Evolutionary conservation across 2,797 vertebrate genomes (phyloP).

Genomic region (Streptopelia turtur): DNA sequence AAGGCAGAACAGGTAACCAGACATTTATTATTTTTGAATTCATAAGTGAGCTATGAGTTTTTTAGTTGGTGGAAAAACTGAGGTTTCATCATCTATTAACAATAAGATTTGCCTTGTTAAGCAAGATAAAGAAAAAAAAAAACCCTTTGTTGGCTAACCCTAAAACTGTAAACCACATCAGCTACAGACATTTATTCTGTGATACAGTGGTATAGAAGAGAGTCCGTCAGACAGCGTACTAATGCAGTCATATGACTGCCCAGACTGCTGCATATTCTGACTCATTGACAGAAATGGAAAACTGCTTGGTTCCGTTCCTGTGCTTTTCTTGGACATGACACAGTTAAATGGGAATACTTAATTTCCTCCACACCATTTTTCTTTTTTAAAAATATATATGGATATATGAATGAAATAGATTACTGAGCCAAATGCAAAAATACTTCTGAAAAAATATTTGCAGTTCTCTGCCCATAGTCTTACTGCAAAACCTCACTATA

Average conservation of each 20-base stretch:
- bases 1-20: constrained; percentile 94
- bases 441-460: neutral
- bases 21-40: neutral
- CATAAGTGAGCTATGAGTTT: neutral
- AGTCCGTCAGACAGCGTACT: neutral
- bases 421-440: neutral
- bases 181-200: neutral
- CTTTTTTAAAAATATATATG: neutral
- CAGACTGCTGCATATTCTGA: constrained; percentile 47
- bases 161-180: neutral
- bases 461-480: neutral
- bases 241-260: constrained; percentile 32
- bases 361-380: neutral
- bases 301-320: neutral
- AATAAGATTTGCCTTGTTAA: constrained; percentile 45
- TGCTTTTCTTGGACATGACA: neutral
- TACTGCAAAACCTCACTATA: neutral
- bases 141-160: neutral
- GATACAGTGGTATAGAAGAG: neutral
- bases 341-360: neutral
- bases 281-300: constrained; percentile 51
- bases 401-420: neutral
- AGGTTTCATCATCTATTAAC: constrained; percentile 19
- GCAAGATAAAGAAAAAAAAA: neutral
- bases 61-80: neutral